A percentile compares a stretch with the other conserved stretches of the same genome.
Evolutionary conservation across 2,113 vertebrate species (phyloP).

Genomic region (Litocranius walleri): DNA sequence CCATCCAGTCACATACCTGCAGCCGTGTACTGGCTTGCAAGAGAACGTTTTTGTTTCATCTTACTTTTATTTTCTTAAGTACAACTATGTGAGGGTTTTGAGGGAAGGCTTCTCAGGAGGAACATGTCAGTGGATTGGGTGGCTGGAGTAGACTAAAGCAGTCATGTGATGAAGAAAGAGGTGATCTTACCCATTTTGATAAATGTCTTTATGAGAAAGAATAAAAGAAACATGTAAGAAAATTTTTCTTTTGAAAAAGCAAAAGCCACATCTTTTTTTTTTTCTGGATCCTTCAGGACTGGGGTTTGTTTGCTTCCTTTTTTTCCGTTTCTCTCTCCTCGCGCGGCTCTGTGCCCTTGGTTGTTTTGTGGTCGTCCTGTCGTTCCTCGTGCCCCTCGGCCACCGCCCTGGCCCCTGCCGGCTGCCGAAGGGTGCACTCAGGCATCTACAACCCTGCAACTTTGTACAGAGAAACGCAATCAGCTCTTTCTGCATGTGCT

Average conservation of each 20-base stretch:
- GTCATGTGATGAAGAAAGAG: constrained; percentile 37
- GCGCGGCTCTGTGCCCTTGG: constrained; percentile 74
- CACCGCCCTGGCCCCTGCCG: constrained; percentile 75
- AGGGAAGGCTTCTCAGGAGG: constrained; percentile 62
- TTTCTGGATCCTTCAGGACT: constrained; percentile 62
- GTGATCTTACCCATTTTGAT: constrained; percentile 71
- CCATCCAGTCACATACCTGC: not conserved
- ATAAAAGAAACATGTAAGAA: constrained; percentile 25
- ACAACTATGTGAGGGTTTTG: constrained; percentile 49
- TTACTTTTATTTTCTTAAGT: constrained; percentile 44
- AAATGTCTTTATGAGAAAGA: constrained; percentile 70
- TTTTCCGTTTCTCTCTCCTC: constrained; percentile 46
- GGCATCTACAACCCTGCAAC: constrained; percentile 78
- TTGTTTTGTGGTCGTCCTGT: constrained; percentile 76
- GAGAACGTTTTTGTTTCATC: constrained; percentile 12
- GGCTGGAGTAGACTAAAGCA: constrained; percentile 18
- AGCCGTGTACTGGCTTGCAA: constrained; percentile 61
- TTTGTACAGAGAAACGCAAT: constrained; percentile 81
- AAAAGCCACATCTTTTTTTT: constrained; percentile 67
- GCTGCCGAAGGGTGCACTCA: constrained; percentile 69
- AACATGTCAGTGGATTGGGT: constrained; percentile 30
- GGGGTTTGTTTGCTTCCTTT: constrained; percentile 64
- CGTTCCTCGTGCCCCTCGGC: constrained; percentile 73
- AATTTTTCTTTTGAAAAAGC: constrained; percentile 64
- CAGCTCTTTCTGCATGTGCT: constrained; percentile 93